Conservation (phyloP, 2,797 vertebrate genomes). For the Intellagama lesueurii region DNA sequence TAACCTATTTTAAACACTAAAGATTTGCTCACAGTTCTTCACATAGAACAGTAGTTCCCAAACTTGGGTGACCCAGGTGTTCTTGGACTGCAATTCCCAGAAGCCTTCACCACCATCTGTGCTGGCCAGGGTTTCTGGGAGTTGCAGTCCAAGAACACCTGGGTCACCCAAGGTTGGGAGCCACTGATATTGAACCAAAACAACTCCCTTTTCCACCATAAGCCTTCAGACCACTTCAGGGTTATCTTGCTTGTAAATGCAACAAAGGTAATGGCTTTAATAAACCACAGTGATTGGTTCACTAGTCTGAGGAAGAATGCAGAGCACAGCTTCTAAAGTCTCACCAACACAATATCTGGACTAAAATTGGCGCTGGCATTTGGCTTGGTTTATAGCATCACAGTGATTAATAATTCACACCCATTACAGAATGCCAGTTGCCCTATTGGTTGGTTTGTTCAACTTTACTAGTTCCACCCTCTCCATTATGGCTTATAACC, state of each 20-base stretch:
- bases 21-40: neutral
- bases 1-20: neutral
- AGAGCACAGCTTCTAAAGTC: neutral
- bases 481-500: neutral
- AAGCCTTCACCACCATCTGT: no score
- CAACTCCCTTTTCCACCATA: neutral
- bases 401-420: neutral
- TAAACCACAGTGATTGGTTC: slow-evolving; percentile 45
- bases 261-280: slow-evolving; percentile 21
- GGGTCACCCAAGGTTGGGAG: no score
- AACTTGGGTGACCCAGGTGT: no score
- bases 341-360: slow-evolving; percentile 10
- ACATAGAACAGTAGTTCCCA: neutral
- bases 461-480: slow-evolving; percentile 49
- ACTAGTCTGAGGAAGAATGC: slow-evolving; percentile 17
- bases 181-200: neutral
- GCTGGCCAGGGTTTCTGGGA: no score
- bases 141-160: no score
- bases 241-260: slow-evolving; percentile 19
- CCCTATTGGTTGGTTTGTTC: neutral
- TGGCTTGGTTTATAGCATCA: slow-evolving; percentile 19
- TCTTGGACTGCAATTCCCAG: no score
- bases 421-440: neutral
- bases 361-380: neutral
- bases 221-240: slow-evolving; percentile 16